phyloP scores from a whole-genome alignment of 1,140 invertebrate species.

The Bombus fervidus region DNA sequence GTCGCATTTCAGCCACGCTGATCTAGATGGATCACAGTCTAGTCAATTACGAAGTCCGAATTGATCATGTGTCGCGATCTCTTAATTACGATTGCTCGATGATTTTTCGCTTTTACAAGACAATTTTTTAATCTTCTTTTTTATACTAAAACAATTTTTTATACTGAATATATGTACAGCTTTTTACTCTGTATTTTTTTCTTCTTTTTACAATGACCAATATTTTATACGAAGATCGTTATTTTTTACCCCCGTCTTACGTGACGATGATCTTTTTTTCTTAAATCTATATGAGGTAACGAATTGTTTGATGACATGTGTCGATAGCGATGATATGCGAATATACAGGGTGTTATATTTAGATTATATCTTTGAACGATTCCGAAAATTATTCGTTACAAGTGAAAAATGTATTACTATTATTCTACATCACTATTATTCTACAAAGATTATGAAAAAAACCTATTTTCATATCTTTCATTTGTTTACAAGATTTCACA shows the following conservation, averaged over 20 bases:
- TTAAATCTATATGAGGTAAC: background rate
- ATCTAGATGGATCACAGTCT: slow-evolving; percentile 51
- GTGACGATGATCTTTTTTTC: slow-evolving; percentile 7
- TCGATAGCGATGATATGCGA: background rate
- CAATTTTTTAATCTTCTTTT: background rate
- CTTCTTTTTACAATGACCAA: background rate
- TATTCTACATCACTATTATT: background rate
- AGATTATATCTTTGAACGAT: background rate
- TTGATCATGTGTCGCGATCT: slow-evolving; percentile 30
- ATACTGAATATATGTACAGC: background rate
- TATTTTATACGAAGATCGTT: slow-evolving; percentile 21
- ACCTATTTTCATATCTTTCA: background rate
- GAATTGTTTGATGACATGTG: no score
- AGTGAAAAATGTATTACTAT: background rate
- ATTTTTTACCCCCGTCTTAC: background rate
- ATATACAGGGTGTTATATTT: background rate
- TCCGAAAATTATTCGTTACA: no score
- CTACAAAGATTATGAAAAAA: background rate
- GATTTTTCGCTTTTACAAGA: slow-evolving; percentile 1
- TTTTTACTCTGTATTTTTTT: background rate
- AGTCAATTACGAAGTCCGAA: slow-evolving; percentile 61
- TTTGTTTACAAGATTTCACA: background rate
- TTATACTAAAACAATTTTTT: background rate
- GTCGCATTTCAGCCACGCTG: slow-evolving; percentile 39
- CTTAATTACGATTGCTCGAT: slow-evolving; percentile 20